Conservation (phyloP, 2,113 vertebrate species). For the Colaptes auratus region DNA sequence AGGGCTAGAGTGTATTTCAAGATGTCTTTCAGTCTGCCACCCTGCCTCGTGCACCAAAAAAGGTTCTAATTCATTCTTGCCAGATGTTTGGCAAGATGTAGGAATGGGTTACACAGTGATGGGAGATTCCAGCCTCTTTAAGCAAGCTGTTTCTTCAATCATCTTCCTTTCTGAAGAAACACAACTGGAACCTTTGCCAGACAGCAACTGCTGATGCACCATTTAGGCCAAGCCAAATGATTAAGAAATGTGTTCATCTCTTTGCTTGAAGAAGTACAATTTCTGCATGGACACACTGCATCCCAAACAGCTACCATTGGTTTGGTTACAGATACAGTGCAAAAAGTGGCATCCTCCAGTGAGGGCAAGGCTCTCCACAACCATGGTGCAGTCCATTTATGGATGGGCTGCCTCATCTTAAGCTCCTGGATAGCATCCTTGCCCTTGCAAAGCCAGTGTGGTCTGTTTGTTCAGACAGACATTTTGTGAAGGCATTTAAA, state of each 20-base stretch:
- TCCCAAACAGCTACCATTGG: neutral
- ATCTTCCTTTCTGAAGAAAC: neutral
- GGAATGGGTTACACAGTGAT: neutral
- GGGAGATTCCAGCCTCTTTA: neutral
- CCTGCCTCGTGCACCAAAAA: neutral
- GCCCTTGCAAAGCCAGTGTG: neutral
- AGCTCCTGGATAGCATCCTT: neutral
- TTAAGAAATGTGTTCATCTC: neutral
- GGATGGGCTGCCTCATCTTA: neutral
- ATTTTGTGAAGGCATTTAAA: neutral
- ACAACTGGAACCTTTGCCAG: neutral
- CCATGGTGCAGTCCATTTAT: fast-evolving
- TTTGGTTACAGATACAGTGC: neutral
- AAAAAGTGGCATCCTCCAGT: neutral
- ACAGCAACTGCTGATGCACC: neutral
- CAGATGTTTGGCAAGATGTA: neutral
- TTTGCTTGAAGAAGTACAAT: neutral
- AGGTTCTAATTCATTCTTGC: neutral
- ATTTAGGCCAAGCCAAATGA: neutral
- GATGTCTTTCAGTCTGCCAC: neutral
- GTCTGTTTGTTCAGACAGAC: neutral
- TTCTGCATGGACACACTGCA: fast-evolving
- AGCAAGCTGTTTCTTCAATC: neutral
- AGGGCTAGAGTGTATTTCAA: neutral
- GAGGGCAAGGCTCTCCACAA: neutral